These are phyloP conservation scores for Rhegmatorhina hoffmannsi DNA, from an alignment of 2,113 vertebrate species.

Conservation along the genomic window DNA sequence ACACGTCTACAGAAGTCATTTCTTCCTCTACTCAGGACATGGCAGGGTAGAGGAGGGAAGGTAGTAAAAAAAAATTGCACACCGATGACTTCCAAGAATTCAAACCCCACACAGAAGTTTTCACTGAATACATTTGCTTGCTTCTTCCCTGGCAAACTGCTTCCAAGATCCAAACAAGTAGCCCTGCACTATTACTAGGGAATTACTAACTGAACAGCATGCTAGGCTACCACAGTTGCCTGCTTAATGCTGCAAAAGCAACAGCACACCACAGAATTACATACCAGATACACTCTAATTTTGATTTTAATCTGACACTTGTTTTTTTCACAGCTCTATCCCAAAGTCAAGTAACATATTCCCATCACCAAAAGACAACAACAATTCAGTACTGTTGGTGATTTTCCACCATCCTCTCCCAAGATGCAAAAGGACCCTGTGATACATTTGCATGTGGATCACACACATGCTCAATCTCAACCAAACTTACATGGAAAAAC, in stretches of 20 bases:
- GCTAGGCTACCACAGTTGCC: not conserved
- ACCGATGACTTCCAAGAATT: not conserved
- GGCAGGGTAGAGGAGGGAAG: not conserved
- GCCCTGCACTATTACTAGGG: not conserved
- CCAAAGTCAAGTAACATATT: not conserved
- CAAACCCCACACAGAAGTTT: not conserved
- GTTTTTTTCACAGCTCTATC: not conserved
- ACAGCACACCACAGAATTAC: not conserved
- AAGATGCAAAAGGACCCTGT: not conserved
- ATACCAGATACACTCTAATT: not conserved
- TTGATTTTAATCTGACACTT: not conserved
- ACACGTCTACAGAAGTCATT: not conserved
- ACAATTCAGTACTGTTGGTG: not conserved
- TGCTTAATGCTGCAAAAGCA: not conserved
- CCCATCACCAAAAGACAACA: not conserved
- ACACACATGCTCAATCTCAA: not conserved
- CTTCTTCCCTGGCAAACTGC: not conserved
- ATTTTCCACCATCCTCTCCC: not conserved
- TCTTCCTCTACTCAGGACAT: not conserved
- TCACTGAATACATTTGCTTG: not conserved
- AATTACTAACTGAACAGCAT: not conserved
- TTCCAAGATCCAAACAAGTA: not conserved
- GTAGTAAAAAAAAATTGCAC: not conserved
- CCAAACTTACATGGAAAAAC: not conserved
- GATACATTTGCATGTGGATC: not conserved